Base-by-base conservation (phyloP, 2,113 vertebrate genomes). In the Natator depressus region DNA sequence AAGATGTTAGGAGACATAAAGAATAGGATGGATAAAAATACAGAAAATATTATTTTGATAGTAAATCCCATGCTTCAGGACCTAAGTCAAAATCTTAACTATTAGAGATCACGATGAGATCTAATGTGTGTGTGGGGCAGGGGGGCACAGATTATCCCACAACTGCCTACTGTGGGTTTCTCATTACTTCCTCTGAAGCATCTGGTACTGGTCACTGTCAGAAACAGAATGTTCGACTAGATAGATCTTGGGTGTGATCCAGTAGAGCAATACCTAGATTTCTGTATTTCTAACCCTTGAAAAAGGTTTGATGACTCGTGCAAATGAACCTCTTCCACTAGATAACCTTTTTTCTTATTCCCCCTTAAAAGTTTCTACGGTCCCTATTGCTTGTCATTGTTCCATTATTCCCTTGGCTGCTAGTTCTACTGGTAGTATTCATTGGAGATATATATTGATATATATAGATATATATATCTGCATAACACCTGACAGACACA, bases 71-170 rank as follows among this genome's bases (percentile, higher is more conserved):
- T 62, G 13, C 10, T 94, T 86, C 31, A 69, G n/a, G 1, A 0
- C 13, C 31, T 85, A 90, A 85, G 46, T 78, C 76, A 86, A 86
- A 62, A 62, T 62, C 59, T 88, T 69, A 72, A 27, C 27, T 72
- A 49, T 0, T 0, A 0, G 25, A 7, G 82, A 55, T 20, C 9
- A 38, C 65, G 11, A 80, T 5, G 17, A 83, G 86, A 85, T 82
- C 35, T 49, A 50, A 79, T 76, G 19, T 24, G 31, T 24, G n/a
- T 80, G 25, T 6, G 53, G 25, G 5, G 4, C 12, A 1, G 20
- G 53, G 57, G 11, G 57, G 11, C 27, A 4, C 57, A 59, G 57
- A 59, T 59, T 20, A 59, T 27, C 11, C 11, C 12, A 62, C 62
- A 65, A n/a, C 31, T 65, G 62, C 11, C 31, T 35, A 16, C 62